A percentile compares a stretch with the other conserved stretches of the same genome.
These are phyloP conservation scores for Pollenia labialis DNA, from an alignment of 2,888 invertebrate genomes.

Conservation along the genomic window DNA sequence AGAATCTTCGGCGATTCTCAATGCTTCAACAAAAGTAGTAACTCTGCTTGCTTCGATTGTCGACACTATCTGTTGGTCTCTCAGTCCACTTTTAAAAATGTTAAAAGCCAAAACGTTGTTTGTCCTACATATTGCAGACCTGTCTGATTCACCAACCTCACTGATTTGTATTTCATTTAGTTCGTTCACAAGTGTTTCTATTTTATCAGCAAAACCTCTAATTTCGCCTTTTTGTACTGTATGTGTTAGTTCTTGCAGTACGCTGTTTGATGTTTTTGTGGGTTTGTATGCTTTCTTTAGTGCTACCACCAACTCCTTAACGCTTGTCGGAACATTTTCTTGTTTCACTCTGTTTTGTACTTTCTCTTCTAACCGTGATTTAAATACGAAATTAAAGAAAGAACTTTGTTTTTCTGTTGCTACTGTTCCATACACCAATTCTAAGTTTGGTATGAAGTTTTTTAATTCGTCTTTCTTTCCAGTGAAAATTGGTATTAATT, in stretches of 20 bases:
- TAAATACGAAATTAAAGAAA: conserved; percentile 10
- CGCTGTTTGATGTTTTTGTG: background rate
- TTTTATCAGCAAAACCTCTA: conserved; percentile 5
- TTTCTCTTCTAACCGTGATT: background rate
- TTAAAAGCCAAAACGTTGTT: conserved; percentile 16
- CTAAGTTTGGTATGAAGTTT: conserved; percentile 4
- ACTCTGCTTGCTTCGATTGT: conserved; percentile 31
- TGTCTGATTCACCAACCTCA: background rate
- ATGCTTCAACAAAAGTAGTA: conserved; percentile 15
- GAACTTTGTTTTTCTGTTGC: background rate
- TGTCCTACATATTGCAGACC: background rate
- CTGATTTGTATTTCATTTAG: conserved; percentile 16
- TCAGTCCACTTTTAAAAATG: conserved; percentile 6
- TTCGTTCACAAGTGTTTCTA: conserved; percentile 2
- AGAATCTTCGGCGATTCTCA: conserved; percentile 2
- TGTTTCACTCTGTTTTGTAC: conserved; percentile 23
- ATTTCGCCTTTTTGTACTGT: background rate
- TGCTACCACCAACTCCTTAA: background rate
- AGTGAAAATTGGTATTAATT: conserved; percentile 24
- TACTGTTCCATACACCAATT: background rate
- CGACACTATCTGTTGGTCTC: conserved; percentile 8
- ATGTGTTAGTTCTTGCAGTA: conserved; percentile 11
- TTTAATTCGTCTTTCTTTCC: conserved; percentile 12
- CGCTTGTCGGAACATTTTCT: background rate
- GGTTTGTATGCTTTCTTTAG: conserved; percentile 34